A percentile compares a stretch with the other conserved stretches of the same genome.
Conservation (phyloP, 2,113 vertebrate genomes). For the Naja naja region DNA sequence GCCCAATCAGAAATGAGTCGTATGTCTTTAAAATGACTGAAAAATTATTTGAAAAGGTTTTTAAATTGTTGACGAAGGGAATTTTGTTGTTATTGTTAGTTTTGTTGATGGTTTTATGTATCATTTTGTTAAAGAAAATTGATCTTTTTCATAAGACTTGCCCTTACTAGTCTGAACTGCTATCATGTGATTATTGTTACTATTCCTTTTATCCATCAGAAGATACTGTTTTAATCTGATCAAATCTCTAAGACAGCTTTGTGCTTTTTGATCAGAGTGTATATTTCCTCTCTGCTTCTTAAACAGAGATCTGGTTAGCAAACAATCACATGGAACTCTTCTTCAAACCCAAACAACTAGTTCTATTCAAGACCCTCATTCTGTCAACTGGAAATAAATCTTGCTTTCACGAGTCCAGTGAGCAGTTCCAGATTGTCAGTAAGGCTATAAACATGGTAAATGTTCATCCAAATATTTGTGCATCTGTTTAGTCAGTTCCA, state of each 20-base stretch:
- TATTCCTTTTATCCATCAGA: background rate
- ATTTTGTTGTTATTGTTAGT: background rate
- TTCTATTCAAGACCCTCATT: background rate
- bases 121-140: background rate
- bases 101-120: background rate
- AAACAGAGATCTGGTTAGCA: background rate
- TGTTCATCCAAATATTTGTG: background rate
- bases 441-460: background rate
- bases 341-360: background rate
- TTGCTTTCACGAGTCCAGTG: background rate
- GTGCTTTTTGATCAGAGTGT: background rate
- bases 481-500: background rate
- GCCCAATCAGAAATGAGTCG: background rate
- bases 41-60: background rate
- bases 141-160: background rate
- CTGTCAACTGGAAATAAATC: accelerated
- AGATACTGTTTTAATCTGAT: background rate
- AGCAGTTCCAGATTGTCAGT: slow-evolving; percentile 4
- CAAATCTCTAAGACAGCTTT: background rate
- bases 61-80: background rate
- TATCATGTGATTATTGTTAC: background rate
- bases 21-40: background rate
- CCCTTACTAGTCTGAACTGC: background rate
- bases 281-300: background rate
- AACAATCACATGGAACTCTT: background rate